These are phyloP conservation scores for Trichopoda pennipes DNA, from an alignment of 2,888 invertebrate genomes.

Conservation along the genomic window DNA sequence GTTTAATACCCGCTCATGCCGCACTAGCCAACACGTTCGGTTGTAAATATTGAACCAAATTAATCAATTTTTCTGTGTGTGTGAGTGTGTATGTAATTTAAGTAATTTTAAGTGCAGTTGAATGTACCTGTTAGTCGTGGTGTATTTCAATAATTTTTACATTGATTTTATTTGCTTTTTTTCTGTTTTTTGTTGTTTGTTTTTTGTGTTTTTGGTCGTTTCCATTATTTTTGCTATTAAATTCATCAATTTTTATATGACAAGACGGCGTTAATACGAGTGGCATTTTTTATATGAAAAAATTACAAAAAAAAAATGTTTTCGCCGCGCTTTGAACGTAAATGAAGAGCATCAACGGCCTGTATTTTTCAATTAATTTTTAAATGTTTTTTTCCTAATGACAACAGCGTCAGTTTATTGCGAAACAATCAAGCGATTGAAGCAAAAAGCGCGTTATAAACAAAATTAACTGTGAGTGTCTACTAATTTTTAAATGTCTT, in stretches of 20 bases:
- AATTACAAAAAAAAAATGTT: conserved; percentile 13
- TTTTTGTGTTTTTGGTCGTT: conserved; percentile 20
- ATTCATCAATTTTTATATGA: conserved; percentile 66
- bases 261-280: conserved; percentile 61
- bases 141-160: conserved; percentile 42
- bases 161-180: too few relatives aligned
- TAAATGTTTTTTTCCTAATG: conserved; percentile 46
- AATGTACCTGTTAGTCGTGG: conserved; percentile 21
- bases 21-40: not conserved
- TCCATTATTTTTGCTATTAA: conserved; percentile 39
- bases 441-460: conserved; percentile 23
- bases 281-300: conserved; percentile 57
- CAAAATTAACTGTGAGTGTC: conserved; percentile 21
- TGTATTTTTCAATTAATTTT: conserved; percentile 52
- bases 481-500: conserved; percentile 3
- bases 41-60: conserved; percentile 23
- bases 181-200: not conserved
- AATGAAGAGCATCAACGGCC: conserved; percentile 26
- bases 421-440: conserved; percentile 34
- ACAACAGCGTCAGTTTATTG: conserved; percentile 32
- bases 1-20: conserved; percentile 33
- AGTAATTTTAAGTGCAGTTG: conserved; percentile 34
- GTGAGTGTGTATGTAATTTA: conserved; percentile 22
- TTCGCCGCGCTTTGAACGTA: conserved; percentile 2
- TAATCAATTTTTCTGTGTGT: conserved; percentile 20